Percentiles rank a stretch among this genome's conserved stretches.
Conservation (phyloP, 2,888 invertebrate species). For the Dryococelus australis region DNA sequence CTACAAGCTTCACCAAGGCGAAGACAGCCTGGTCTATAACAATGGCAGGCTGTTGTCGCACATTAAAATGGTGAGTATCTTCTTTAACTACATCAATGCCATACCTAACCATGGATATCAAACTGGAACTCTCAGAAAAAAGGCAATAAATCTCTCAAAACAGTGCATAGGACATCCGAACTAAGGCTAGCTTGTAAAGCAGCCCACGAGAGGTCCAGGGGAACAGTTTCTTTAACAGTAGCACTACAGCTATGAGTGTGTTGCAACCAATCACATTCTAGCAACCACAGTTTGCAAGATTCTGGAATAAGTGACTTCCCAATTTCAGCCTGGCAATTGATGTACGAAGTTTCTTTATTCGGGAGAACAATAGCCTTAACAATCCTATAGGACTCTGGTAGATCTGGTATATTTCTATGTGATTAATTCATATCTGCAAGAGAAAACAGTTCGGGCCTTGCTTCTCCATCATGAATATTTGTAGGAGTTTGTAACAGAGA, state of each 20-base stretch:
- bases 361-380: not conserved
- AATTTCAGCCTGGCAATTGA: not conserved
- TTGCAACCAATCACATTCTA: not conserved
- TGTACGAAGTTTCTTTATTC: not conserved
- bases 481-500: not conserved
- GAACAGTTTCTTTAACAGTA: not conserved
- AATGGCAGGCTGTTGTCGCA: not conserved
- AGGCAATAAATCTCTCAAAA: not conserved
- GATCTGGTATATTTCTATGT: not conserved
- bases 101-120: not conserved
- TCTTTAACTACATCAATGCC: not conserved
- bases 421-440: not conserved
- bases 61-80: not conserved
- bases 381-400: not conserved
- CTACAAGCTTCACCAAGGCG: not conserved
- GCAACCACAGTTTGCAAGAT: not conserved
- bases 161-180: not conserved
- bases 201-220: not conserved
- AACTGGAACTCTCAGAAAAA: not conserved
- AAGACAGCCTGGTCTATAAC: not conserved
- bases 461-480: not conserved
- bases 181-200: not conserved
- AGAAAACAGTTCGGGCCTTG: not conserved
- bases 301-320: not conserved
- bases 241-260: not conserved